A percentile compares a stretch with the other conserved stretches of the same genome.
These are phyloP conservation scores for Halcyon smyrnensis DNA, from an alignment of 2,797 vertebrate species.

Conservation along the genomic window DNA sequence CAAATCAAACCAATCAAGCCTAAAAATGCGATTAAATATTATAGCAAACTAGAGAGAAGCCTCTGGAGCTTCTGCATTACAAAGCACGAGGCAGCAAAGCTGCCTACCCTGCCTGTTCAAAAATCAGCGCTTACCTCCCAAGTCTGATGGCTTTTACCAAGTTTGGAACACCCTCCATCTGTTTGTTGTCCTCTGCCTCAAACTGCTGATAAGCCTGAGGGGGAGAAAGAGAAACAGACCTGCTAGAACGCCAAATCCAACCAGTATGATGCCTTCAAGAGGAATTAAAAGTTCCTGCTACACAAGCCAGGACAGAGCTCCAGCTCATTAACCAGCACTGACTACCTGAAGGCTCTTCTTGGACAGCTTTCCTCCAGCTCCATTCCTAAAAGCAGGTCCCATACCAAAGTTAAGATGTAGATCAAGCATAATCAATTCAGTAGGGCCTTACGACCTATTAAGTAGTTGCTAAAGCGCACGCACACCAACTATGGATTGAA, in stretches of 20 bases:
- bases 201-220: conserved; percentile 82
- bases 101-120: conserved; percentile 69
- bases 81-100: conserved; percentile 61
- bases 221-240: conserved; percentile 83
- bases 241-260: conserved; percentile 77
- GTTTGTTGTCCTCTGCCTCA: conserved; percentile 82
- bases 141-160: conserved; percentile 81
- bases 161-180: conserved; percentile 82
- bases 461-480: not conserved
- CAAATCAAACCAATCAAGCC: not conserved
- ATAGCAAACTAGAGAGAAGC: not conserved
- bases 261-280: conserved; percentile 63
- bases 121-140: conserved; percentile 81
- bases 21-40: not conserved
- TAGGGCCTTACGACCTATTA: not conserved
- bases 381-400: conserved; percentile 17
- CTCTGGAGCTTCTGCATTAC: conserved; percentile 14
- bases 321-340: not conserved
- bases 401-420: not conserved
- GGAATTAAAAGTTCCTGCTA: conserved; percentile 54
- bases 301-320: conserved; percentile 44
- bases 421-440: not conserved
- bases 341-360: conserved; percentile 35
- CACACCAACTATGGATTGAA: not conserved
- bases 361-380: conserved; percentile 10